phyloP scores from a whole-genome alignment of 2,888 invertebrate species.

The Serripes groenlandicus region DNA sequence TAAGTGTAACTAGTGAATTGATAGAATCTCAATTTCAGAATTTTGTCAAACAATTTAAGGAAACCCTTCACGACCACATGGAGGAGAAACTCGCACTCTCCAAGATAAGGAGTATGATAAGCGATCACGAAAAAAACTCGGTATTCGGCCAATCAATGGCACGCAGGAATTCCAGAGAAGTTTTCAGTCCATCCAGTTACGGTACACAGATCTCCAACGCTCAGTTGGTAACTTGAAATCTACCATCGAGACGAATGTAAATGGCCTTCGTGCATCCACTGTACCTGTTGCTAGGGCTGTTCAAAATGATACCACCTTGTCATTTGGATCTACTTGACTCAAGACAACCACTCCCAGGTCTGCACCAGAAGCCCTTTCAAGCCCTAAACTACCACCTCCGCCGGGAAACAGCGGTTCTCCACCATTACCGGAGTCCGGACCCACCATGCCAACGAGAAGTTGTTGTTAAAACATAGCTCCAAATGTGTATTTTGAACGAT shows the following conservation, averaged over 20 bases:
- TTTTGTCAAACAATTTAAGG: constrained; percentile 34
- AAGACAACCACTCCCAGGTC: no score
- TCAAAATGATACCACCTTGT: no score
- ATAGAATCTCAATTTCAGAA: constrained; percentile 29
- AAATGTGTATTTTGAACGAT: constrained; percentile 37
- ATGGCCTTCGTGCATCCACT: not conserved
- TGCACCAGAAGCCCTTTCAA: not conserved
- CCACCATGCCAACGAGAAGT: constrained; percentile 4
- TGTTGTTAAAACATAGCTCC: constrained; percentile 34
- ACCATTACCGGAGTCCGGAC: not conserved
- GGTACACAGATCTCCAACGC: constrained; percentile 42
- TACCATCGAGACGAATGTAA: constrained; percentile 30
- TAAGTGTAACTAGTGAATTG: not conserved
- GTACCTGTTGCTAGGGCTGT: not conserved
- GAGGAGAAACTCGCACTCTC: constrained; percentile 38
- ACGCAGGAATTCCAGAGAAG: constrained; percentile 35
- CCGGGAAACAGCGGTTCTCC: constrained; percentile 10
- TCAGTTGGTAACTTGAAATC: constrained; percentile 43
- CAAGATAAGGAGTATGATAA: constrained; percentile 42
- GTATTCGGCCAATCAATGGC: constrained; percentile 41
- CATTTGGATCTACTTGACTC: no score
- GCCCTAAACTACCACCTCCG: not conserved
- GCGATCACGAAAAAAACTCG: constrained; percentile 39
- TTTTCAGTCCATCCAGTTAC: constrained; percentile 34
- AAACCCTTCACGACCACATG: constrained; percentile 47